phyloP scores from a whole-genome alignment of 2,888 invertebrate genomes.

The Aphidius colemani region DNA sequence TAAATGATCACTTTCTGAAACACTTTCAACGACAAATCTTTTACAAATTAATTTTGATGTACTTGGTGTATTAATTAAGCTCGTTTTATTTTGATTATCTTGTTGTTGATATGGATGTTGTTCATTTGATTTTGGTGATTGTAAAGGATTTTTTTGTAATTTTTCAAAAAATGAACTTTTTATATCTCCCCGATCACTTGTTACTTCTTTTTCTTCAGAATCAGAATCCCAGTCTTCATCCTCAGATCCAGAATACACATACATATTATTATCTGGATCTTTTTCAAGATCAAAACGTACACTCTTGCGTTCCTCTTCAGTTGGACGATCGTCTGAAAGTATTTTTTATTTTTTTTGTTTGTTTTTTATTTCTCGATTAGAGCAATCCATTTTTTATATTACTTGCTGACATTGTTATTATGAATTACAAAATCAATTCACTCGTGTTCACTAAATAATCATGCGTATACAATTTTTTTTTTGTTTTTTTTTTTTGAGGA shows the following conservation, averaged over 20 bases:
- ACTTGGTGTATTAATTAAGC: slow-evolving; percentile 16
- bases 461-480: slow-evolving; percentile 9
- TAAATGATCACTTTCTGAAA: slow-evolving; percentile 52
- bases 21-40: slow-evolving; percentile 53
- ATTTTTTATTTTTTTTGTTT: neutral
- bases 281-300: slow-evolving; percentile 70
- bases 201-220: neutral
- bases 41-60: slow-evolving; percentile 46
- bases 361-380: neutral
- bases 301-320: slow-evolving; percentile 78
- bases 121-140: too few species aligned
- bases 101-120: neutral
- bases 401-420: slow-evolving; percentile 3
- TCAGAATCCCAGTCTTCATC: slow-evolving; percentile 45
- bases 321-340: slow-evolving; percentile 54
- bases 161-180: neutral
- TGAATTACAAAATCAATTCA: neutral
- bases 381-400: neutral
- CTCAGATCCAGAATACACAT: slow-evolving; percentile 51
- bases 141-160: neutral
- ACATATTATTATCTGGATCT: slow-evolving; percentile 56
- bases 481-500: neutral
- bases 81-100: neutral
- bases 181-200: neutral
- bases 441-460: neutral